Evolutionary conservation across 2,113 vertebrate genomes (phyloP).

Genomic region (Phylloscopus whistleri): DNA sequence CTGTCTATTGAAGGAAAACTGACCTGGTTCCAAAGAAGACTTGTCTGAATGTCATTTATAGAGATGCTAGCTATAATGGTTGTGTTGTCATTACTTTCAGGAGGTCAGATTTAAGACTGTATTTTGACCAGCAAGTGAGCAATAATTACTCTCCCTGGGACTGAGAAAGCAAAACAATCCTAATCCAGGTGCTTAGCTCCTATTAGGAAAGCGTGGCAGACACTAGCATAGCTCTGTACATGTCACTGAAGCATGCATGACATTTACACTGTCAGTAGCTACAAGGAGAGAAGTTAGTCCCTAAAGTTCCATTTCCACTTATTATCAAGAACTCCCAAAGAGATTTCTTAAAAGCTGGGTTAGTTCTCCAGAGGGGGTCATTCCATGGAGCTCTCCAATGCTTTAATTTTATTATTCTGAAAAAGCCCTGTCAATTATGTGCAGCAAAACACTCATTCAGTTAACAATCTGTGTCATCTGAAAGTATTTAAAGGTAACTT

Average conservation of each 20-base stretch:
- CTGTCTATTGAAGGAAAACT: neutral
- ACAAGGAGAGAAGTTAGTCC: slow-evolving; percentile 37
- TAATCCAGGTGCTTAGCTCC: neutral
- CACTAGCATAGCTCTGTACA: neutral
- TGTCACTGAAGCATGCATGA: slow-evolving; percentile 1
- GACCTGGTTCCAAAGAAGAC: neutral
- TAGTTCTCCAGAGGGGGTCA: neutral
- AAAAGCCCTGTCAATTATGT: neutral
- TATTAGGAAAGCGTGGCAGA: slow-evolving; percentile 1
- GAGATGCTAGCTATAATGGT: neutral
- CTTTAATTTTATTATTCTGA: slow-evolving; percentile 9
- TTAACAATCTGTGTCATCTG: neutral
- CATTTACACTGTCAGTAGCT: slow-evolving; percentile 21
- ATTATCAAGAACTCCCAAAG: neutral
- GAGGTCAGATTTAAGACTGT: neutral
- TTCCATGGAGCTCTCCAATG: neutral
- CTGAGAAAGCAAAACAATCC: neutral
- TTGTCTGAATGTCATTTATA: neutral
- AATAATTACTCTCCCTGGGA: neutral
- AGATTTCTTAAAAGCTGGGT: neutral
- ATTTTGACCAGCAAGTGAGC: neutral
- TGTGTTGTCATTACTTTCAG: neutral
- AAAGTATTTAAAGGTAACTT: slow-evolving; percentile 13
- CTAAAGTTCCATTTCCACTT: neutral
- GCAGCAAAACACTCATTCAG: neutral